Evolutionary conservation across 2,113 vertebrate species (phyloP).

Genomic region (Podarcis raffonei): DNA sequence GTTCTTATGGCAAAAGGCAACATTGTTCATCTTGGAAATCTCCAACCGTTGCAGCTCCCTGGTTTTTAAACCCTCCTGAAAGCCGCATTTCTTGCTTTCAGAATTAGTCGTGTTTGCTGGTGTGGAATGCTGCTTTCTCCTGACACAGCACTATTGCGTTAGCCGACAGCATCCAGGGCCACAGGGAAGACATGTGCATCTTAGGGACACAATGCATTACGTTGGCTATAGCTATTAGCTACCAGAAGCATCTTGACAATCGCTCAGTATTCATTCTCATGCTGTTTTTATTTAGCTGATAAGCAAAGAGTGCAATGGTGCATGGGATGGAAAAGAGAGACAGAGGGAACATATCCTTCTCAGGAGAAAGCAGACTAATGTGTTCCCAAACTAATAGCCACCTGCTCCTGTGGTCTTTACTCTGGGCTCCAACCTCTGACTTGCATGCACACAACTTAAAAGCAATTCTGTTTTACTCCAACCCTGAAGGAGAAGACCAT

Average conservation of each 20-base stretch:
- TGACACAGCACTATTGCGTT: background rate
- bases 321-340: background rate
- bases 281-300: constrained; percentile 41
- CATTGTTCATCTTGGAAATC: constrained; percentile 45
- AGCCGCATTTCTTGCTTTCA: constrained; percentile 35
- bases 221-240: background rate
- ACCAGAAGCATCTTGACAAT: background rate
- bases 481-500: background rate
- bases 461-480: background rate
- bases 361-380: background rate
- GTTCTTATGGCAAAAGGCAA: constrained; percentile 16
- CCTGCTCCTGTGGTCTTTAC: background rate
- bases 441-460: background rate
- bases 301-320: background rate
- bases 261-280: background rate
- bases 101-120: constrained; percentile 6
- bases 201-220: background rate
- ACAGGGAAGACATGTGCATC: background rate
- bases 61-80: constrained; percentile 21
- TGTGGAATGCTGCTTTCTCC: constrained; percentile 20
- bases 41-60: constrained; percentile 32
- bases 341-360: background rate
- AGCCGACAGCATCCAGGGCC: background rate
- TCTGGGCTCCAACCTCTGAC: background rate
- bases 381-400: background rate